These are phyloP conservation scores for Nipponacmea schrenckii DNA, from an alignment of 2,888 invertebrate species.

Conservation along the genomic window DNA sequence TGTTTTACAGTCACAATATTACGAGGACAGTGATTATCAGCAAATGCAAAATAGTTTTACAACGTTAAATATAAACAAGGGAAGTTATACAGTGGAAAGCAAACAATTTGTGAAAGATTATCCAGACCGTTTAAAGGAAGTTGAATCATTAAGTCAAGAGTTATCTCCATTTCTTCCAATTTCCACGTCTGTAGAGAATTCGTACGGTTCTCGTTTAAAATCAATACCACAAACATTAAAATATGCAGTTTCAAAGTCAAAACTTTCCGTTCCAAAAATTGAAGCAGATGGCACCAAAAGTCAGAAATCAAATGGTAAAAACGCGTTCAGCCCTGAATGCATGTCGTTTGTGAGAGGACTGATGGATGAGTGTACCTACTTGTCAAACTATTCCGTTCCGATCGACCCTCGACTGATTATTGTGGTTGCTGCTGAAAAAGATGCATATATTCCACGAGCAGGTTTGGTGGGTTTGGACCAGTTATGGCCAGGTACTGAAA, in stretches of 20 bases:
- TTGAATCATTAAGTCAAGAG: neutral
- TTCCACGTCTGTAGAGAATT: too few species aligned
- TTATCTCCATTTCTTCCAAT: too few species aligned
- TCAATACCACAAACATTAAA: constrained; percentile 20
- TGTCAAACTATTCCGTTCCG: constrained; percentile 87
- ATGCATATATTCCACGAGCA: constrained; percentile 85
- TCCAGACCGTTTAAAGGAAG: neutral
- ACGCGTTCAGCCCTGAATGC: constrained; percentile 73
- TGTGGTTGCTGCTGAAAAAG: constrained; percentile 88
- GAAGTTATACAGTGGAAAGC: constrained; percentile 37
- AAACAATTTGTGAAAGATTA: constrained; percentile 39
- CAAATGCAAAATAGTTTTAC: constrained; percentile 65
- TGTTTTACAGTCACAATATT: constrained; percentile 86
- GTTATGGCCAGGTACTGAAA: constrained; percentile 92
- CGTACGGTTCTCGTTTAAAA: too few species aligned
- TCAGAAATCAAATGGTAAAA: neutral
- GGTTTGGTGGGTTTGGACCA: constrained; percentile 84
- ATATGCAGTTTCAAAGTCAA: constrained; percentile 29
- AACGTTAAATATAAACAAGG: constrained; percentile 66
- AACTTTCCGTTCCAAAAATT: constrained; percentile 13
- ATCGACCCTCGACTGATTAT: constrained; percentile 90
- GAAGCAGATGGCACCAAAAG: neutral
- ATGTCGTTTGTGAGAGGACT: constrained; percentile 94
- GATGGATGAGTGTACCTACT: constrained; percentile 98
- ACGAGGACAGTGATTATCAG: constrained; percentile 81